These are phyloP conservation scores for Drosophila nikananu DNA, from an alignment of 1,140 invertebrate genomes.

Conservation along the genomic window DNA sequence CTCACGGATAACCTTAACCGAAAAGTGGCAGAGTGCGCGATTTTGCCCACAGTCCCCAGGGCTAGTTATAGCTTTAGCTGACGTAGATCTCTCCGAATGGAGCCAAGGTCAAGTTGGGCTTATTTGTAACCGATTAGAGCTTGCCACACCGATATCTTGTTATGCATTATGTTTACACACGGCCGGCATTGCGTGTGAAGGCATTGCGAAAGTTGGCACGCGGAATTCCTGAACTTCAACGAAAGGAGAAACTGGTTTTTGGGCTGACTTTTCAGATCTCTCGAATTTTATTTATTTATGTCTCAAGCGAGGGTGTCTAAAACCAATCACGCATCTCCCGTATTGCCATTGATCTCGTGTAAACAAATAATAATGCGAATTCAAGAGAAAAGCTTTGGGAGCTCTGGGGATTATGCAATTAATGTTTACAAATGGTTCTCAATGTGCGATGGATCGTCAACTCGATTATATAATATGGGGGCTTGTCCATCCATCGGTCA, in stretches of 20 bases:
- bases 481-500: conserved; percentile 13
- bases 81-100: conserved; percentile 38
- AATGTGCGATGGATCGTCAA: conserved; percentile 17
- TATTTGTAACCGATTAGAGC: conserved; percentile 53
- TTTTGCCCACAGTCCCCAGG: conserved; percentile 32
- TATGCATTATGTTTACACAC: conserved; percentile 42
- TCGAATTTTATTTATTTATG: conserved; percentile 24
- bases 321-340: conserved; percentile 34
- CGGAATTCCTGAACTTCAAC: conserved; percentile 67
- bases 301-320: conserved; percentile 11
- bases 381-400: conserved; percentile 7
- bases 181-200: conserved; percentile 49
- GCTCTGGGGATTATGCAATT: conserved; percentile 42
- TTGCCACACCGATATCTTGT: conserved; percentile 46
- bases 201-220: conserved; percentile 62
- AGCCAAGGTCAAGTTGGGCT: conserved; percentile 67
- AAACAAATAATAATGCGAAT: conserved; percentile 35
- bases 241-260: conserved; percentile 60
- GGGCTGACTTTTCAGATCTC: conserved; percentile 10
- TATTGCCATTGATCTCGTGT: conserved; percentile 28
- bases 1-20: conserved; percentile 31
- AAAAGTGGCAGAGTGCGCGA: conserved; percentile 45
- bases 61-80: conserved; percentile 2
- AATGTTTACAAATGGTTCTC: conserved; percentile 50
- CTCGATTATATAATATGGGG: conserved; percentile 38